Evolutionary conservation across 2,797 vertebrate species (phyloP).

Genomic region (Prunella strophiata): DNA sequence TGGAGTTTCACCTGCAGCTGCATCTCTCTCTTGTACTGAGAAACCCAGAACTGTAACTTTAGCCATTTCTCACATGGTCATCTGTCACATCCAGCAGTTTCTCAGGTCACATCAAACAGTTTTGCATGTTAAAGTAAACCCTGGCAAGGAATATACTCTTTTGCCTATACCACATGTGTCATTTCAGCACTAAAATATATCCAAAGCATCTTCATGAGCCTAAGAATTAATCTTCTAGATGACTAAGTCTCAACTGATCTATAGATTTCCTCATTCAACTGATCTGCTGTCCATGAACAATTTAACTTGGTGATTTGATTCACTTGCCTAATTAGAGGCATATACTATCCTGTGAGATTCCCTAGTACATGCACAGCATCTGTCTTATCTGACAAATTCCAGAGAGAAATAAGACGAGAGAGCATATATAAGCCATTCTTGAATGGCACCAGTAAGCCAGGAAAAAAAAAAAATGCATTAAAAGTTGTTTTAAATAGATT

Average conservation of each 20-base stretch:
- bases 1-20: neutral
- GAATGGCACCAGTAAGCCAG: accelerated
- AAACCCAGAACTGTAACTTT: neutral
- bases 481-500: neutral
- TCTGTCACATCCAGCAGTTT: neutral
- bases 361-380: neutral
- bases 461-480: neutral
- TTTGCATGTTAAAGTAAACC: neutral
- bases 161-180: accelerated
- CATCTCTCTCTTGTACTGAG: neutral
- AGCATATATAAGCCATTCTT: neutral
- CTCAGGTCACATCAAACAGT: neutral
- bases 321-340: neutral
- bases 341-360: neutral
- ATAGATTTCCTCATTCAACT: neutral
- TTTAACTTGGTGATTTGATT: neutral
- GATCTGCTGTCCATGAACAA: neutral
- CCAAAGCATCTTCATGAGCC: neutral
- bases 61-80: neutral
- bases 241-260: neutral
- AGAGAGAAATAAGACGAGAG: neutral
- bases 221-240: neutral
- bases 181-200: neutral
- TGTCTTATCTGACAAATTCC: neutral
- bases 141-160: neutral